Conservation (phyloP, 2,888 invertebrate genomes). For the Eilema sororculum region DNA sequence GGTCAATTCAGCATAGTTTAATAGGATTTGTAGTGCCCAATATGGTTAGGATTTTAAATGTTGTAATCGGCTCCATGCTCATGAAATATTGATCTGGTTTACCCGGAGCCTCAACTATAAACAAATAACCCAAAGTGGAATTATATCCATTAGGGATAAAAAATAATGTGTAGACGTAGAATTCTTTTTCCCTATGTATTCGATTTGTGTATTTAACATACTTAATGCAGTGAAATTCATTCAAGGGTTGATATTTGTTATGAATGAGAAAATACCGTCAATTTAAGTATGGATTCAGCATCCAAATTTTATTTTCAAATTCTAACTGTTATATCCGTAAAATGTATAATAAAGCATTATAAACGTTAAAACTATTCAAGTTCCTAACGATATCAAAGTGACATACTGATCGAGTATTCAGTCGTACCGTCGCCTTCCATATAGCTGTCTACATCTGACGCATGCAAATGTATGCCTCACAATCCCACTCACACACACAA, state of each 20-base stretch:
- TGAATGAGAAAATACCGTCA: not conserved
- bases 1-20: not conserved
- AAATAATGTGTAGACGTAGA: not conserved
- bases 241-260: not conserved
- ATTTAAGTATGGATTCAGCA: not conserved
- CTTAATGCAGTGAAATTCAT: no score
- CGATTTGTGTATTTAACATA: no score
- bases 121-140: no score
- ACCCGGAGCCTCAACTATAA: no score
- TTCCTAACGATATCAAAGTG: constrained; percentile 54
- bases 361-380: constrained; percentile 28
- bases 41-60: not conserved
- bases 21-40: not conserved
- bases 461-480: constrained; percentile 69
- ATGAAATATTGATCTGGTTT: not conserved
- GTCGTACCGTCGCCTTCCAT: constrained; percentile 59
- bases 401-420: constrained; percentile 78
- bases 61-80: no score
- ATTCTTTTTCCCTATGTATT: no score
- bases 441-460: constrained; percentile 65
- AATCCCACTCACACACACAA: constrained; percentile 41
- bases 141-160: not conserved
- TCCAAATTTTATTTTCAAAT: not conserved
- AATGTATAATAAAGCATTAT: constrained; percentile 31
- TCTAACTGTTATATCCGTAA: not conserved